Evolutionary conservation across 2,888 invertebrate genomes (phyloP).

Genomic region (Masnerella sp.): DNA sequence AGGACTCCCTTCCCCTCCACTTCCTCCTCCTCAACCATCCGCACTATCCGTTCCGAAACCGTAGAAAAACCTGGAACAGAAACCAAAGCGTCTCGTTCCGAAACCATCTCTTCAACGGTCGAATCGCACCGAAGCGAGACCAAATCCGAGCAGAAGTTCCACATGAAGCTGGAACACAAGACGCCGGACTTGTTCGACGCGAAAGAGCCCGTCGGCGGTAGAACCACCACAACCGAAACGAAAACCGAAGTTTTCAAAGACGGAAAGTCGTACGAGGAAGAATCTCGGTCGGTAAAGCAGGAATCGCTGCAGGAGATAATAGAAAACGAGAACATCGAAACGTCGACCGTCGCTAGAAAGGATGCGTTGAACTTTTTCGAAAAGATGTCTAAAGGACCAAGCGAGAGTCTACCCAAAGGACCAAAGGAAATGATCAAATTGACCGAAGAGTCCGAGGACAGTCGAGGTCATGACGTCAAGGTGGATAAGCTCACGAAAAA

Average conservation of each 20-base stretch:
- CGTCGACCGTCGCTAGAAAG: slow-evolving; percentile 81
- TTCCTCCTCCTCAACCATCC: slow-evolving; percentile 65
- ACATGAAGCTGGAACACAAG: slow-evolving; percentile 76
- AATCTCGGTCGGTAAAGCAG: slow-evolving; percentile 61
- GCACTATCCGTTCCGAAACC: slow-evolving; percentile 68
- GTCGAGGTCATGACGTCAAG: slow-evolving; percentile 70
- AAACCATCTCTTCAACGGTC: slow-evolving; percentile 73
- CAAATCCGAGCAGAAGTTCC: slow-evolving; percentile 76
- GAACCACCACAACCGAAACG: slow-evolving; percentile 59
- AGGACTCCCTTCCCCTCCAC: slow-evolving; percentile 68
- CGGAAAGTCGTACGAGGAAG: slow-evolving; percentile 62
- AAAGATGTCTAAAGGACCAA: slow-evolving; percentile 80
- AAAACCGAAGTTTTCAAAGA: slow-evolving; percentile 58
- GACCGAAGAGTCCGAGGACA: slow-evolving; percentile 69
- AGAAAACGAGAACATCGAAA: slow-evolving; percentile 78
- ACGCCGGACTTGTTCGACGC: slow-evolving; percentile 70
- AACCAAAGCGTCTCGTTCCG: slow-evolving; percentile 70
- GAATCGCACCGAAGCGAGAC: slow-evolving; percentile 74
- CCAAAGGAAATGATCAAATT: slow-evolving; percentile 76
- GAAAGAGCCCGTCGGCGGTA: slow-evolving; percentile 57
- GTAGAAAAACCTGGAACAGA: slow-evolving; percentile 57
- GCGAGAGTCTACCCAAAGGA: slow-evolving; percentile 73
- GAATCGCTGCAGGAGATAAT: slow-evolving; percentile 62
- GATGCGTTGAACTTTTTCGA: slow-evolving; percentile 84
- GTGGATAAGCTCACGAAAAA: slow-evolving; percentile 75